These are phyloP conservation scores for Sthenelais limicola DNA, from an alignment of 2,888 invertebrate species.

Conservation along the genomic window DNA sequence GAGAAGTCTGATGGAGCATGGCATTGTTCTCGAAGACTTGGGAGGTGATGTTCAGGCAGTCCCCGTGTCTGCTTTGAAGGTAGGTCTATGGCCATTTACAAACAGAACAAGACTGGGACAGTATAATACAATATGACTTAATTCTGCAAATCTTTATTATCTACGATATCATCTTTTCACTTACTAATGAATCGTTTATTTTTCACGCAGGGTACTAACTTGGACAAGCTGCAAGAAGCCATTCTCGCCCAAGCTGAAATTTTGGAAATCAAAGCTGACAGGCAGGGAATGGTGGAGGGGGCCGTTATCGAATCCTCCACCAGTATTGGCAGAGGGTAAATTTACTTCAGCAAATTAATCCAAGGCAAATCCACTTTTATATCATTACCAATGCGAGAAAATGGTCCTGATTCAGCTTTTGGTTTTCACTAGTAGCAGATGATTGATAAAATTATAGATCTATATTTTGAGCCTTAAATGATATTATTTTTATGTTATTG, in stretches of 20 bases:
- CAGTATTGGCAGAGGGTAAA: conserved; percentile 79
- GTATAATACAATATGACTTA: neutral
- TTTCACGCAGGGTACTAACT: conserved; percentile 77
- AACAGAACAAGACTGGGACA: too few species aligned
- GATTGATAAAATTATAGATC: too few species aligned
- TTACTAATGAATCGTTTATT: neutral
- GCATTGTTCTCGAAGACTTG: conserved; percentile 86
- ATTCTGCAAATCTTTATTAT: neutral
- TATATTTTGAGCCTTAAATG: too few species aligned
- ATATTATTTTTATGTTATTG: too few species aligned
- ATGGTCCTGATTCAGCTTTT: neutral
- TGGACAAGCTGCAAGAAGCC: conserved; percentile 86
- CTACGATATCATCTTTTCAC: neutral
- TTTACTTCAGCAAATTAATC: neutral
- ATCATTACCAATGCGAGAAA: neutral
- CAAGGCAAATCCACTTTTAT: neutral
- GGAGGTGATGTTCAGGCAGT: conserved; percentile 95
- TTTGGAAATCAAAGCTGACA: conserved; percentile 88
- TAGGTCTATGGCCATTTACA: too few species aligned
- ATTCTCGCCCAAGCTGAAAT: conserved; percentile 82
- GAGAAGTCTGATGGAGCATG: conserved; percentile 82
- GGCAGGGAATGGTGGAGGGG: conserved; percentile 88
- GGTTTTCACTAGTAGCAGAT: neutral
- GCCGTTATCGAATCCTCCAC: conserved; percentile 89
- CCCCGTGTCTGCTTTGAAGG: conserved; percentile 90